Percentiles rank a stretch among this genome's conserved stretches.
Evolutionary conservation across 2,888 invertebrate species (phyloP).

Genomic region (Netelia melanura): DNA sequence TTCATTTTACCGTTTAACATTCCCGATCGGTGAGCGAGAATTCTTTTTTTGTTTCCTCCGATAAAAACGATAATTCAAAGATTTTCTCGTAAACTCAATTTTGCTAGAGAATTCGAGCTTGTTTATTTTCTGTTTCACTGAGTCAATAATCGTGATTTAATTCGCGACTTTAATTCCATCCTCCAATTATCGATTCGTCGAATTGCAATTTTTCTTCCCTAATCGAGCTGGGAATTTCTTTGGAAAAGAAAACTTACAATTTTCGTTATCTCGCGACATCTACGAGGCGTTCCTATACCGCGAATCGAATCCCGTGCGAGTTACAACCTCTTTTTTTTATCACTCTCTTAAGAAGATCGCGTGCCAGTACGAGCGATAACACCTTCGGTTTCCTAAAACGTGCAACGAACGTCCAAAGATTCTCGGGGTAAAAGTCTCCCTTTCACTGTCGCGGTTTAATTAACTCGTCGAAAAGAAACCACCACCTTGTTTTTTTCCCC

Average conservation of each 20-base stretch:
- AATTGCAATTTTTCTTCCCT: too few relatives aligned
- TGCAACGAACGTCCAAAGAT: slow-evolving; percentile 40
- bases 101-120: too few relatives aligned
- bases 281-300: slow-evolving; percentile 14
- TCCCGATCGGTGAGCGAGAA: too few relatives aligned
- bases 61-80: not conserved
- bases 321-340: slow-evolving; percentile 48
- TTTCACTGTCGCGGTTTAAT: slow-evolving; percentile 32
- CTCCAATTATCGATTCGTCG: too few relatives aligned
- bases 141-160: too few relatives aligned
- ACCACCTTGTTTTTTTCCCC: not conserved
- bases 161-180: too few relatives aligned
- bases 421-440: not conserved
- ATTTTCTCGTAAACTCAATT: too few relatives aligned
- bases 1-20: not conserved
- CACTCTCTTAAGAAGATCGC: slow-evolving; percentile 32
- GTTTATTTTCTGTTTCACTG: too few relatives aligned
- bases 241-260: not conserved
- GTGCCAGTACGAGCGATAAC: slow-evolving; percentile 37
- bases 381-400: slow-evolving; percentile 39
- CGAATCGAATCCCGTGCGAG: slow-evolving; percentile 24
- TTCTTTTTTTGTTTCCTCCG: not conserved
- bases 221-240: not conserved
- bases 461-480: slow-evolving; percentile 9
- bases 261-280: not conserved